Base-by-base conservation (phyloP, 2,888 invertebrate genomes). In the Hydriomena furcata region DNA sequence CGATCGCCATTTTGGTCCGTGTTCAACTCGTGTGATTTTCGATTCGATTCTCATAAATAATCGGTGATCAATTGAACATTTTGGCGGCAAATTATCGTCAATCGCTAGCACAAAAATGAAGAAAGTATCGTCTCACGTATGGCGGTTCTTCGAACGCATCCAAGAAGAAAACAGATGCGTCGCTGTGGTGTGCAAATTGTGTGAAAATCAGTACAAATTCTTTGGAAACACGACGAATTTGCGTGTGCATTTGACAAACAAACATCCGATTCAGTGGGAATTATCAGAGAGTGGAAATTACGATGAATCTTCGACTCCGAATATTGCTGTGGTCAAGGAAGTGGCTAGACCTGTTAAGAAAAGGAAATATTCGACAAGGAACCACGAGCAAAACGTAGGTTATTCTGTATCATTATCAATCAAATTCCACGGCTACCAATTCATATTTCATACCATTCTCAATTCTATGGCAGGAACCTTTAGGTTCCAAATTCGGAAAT, bases 191-290 rank as follows among this genome's bases (percentile, higher is more conserved):
- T 90, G 90, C 70, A 87, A 88, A 80, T 74, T 90, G 60, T 90
- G 90, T 73, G 89, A 87, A 55, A 73, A 74, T 45, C 82, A 85
- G 53, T 89, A 89, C 58, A 90, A 89, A 68, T 90, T 78, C 68
- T 89, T 87, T 58, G 89, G 90, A 40, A 90, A 89, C 65, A 90
- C 90, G 2, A 89, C 90, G 1, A 90, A 90, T 64, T 69, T 89
- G 36, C 74, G 87, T 61, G 68, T 79, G 12, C 90, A 90, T 70
- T 66, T 90, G 56, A 76, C 79, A 45, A 82, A 82, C 52, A 89
- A 86, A 64, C 90, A 90, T 67, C 89, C 89, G 1, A 76, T 90
- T 52, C 89, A 90, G 57, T 90, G 90, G 90, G 88, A 88, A 53
- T 65, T 90, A 25, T 67, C 80, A 28, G 81, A 84, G 56, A 86